Evolutionary conservation across 92 coral and sea anemone genomes (phyloP), one percentile per base, ranked within the genome.

Genomic region (Parazoanthus darwini): DNA sequence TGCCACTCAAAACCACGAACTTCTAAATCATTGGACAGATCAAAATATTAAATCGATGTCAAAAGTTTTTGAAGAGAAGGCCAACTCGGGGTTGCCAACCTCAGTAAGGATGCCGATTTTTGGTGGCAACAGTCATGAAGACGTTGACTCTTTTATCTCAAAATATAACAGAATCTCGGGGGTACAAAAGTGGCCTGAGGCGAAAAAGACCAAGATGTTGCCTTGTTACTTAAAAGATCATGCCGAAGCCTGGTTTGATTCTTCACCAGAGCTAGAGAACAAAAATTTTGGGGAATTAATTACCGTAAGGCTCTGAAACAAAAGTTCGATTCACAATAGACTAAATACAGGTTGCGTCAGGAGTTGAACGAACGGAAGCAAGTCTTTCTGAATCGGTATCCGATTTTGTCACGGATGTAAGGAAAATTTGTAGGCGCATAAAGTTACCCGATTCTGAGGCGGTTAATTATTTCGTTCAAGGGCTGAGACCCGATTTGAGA

Each of bases 391-490:
- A 83, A 18, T 38, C 87, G 39, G 87, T 83, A 8, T 58, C 87
- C 13, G 66, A 67, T 66, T 83, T 51, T 29, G 87, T 48, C 4
- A 43, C 77, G 16, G 87, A 83, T 76, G 38, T 83, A 13, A 67
- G 87, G 63, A 11, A 48, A 37, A 83, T 66, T 20, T 51, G 86
- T 65, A 6, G 75, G 33, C 8, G 87, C 14, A 83, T 83, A 63
- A 83, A 83, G 9, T 66, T 83, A 43, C 50, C 87, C 2, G 56
- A 72, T 9, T 59, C 77, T 46, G 88, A 84, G 46, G 79, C 77
- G n/a, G 58, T 70, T 3, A 68, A 84, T 70, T 84, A 84, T 70
- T 84, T 84, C 35, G 66, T 85, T 29, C 88, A 68, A 42, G 88
- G 79, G 63, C 29, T 85, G 71, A 66, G 68, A 70, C 18, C 88